Conservation (phyloP, 1,140 invertebrate genomes). For the Copidosoma floridanum region DNA sequence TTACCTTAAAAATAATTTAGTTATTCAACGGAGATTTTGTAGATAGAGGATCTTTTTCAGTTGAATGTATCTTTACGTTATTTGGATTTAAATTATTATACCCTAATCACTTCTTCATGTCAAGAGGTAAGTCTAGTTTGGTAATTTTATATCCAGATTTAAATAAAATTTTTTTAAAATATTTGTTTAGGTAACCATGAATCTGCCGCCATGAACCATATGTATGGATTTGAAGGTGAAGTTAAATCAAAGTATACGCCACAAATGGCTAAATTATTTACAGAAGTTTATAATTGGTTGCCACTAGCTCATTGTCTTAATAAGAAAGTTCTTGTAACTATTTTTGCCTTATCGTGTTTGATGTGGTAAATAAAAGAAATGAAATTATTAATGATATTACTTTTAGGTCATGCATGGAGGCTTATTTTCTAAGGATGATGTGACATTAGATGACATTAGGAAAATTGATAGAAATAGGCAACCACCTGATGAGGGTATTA, state of each 20-base stretch:
- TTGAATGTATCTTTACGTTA: slow-evolving; percentile 97
- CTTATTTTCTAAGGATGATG: slow-evolving; percentile 84
- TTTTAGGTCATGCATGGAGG: slow-evolving; percentile 89
- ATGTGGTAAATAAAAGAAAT: no score
- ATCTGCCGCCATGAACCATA: slow-evolving; percentile 97
- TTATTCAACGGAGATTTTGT: slow-evolving; percentile 99
- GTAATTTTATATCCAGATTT: slow-evolving; percentile 2
- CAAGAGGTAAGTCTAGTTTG: slow-evolving; percentile 72
- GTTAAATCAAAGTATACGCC: slow-evolving; percentile 92
- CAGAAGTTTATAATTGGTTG: slow-evolving; percentile 97
- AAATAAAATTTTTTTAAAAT: slow-evolving; percentile 3
- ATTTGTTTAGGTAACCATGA: slow-evolving; percentile 87
- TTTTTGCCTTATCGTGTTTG: not conserved
- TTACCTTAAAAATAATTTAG: slow-evolving; percentile 53
- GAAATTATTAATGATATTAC: not conserved
- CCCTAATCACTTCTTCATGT: slow-evolving; percentile 97
- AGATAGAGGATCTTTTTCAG: slow-evolving; percentile 97
- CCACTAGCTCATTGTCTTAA: slow-evolving; percentile 96
- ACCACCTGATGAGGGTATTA: slow-evolving; percentile 93
- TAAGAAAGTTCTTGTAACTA: slow-evolving; percentile 78
- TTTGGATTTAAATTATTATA: slow-evolving; percentile 97
- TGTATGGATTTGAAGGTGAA: slow-evolving; percentile 99
- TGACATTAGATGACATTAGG: slow-evolving; percentile 88
- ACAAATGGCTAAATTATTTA: slow-evolving; percentile 96
- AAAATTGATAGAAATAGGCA: slow-evolving; percentile 89